These are phyloP conservation scores for Eretmocerus hayati DNA, from an alignment of 2,888 invertebrate genomes.

Conservation along the genomic window DNA sequence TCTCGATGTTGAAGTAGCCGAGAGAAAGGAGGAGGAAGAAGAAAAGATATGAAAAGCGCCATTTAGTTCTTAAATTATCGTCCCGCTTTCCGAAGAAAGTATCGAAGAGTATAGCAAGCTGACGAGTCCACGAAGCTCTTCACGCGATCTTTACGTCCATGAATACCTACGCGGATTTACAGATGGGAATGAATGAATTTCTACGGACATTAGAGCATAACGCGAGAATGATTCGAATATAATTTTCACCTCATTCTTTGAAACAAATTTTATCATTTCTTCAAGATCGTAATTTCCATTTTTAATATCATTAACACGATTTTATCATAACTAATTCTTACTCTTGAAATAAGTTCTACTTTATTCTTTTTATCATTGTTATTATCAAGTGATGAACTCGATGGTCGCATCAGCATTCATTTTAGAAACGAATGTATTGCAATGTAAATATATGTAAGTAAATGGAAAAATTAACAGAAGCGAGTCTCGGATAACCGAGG, in stretches of 20 bases:
- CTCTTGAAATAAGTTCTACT: too few relatives aligned
- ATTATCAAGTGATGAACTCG: constrained; percentile 7
- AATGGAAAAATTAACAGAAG: constrained; percentile 13
- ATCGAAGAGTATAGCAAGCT: constrained; percentile 4
- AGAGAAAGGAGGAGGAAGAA: too few relatives aligned
- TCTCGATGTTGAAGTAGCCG: too few relatives aligned
- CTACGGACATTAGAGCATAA: neutral
- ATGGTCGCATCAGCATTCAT: constrained; percentile 14
- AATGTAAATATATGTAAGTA: constrained; percentile 21
- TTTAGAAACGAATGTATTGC: constrained; percentile 16
- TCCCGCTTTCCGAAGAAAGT: constrained; percentile 15
- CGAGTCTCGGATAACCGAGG: constrained; percentile 10
- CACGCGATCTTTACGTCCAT: constrained; percentile 22
- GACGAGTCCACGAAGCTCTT: too few relatives aligned
- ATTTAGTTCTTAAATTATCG: constrained; percentile 15
- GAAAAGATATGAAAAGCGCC: constrained; percentile 7
- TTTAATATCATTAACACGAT: neutral
- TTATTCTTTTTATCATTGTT: constrained; percentile 7
- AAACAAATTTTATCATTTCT: too few relatives aligned
- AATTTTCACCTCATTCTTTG: neutral
- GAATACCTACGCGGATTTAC: neutral
- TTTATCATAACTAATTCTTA: too few relatives aligned
- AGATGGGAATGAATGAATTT: neutral
- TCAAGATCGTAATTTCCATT: too few relatives aligned
- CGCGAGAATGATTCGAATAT: neutral